phyloP scores from a whole-genome alignment of 2,113 vertebrate genomes.

The Lophius piscatorius region DNA sequence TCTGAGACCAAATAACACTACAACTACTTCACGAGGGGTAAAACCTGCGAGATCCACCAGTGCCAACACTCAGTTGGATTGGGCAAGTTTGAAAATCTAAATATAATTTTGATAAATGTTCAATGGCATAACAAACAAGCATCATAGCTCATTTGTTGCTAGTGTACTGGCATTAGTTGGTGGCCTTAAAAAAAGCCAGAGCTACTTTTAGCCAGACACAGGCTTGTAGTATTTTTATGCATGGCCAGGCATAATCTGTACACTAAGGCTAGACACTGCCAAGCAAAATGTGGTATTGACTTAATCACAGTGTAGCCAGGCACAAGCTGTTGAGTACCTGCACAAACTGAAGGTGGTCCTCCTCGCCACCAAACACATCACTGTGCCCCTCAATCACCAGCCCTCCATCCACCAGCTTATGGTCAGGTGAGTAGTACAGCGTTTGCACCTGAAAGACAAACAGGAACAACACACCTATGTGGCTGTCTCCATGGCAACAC shows the following conservation, averaged over 20 bases:
- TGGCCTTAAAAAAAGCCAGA: constrained; percentile 21
- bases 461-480: constrained; percentile 97
- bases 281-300: constrained; percentile 22
- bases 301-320: constrained; percentile 42
- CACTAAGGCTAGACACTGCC: constrained; percentile 32
- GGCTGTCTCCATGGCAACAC: constrained; percentile 90
- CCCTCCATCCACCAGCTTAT: constrained; percentile 99
- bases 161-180: constrained; percentile 1
- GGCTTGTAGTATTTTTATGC: constrained; percentile 26
- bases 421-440: constrained; percentile 99
- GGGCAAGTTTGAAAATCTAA: constrained; percentile 8
- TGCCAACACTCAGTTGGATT: background rate
- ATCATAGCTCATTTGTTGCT: constrained; percentile 16
- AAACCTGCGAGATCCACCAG: background rate
- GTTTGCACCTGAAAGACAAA: constrained; percentile 99
- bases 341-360: constrained; percentile 99
- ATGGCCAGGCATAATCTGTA: constrained; percentile 28
- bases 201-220: constrained; percentile 32
- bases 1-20: constrained; percentile 6
- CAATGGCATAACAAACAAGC: constrained; percentile 1
- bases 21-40: background rate
- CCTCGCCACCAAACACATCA: constrained; percentile 98
- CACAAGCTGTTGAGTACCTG: constrained; percentile 89
- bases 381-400: constrained; percentile 94
- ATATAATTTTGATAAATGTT: constrained; percentile 1